These are phyloP conservation scores for fruit fly (Drosophila melanogaster) DNA, from an alignment of 1,140 invertebrate species.

Conservation along the genomic window DNA sequence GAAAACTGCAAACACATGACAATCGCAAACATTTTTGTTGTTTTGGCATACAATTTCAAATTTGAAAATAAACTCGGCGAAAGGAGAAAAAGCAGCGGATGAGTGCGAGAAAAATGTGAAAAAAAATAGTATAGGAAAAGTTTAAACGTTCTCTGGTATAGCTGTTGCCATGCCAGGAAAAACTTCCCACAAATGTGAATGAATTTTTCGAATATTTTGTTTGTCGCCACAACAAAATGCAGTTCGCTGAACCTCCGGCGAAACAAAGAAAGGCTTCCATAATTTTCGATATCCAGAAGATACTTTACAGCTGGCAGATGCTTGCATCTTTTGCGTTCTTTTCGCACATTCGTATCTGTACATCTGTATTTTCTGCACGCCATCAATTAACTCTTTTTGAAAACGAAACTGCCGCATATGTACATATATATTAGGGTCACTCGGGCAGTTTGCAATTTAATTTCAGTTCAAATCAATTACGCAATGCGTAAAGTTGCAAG, in stretches of 20 bases:
- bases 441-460: constrained; percentile 42
- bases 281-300: constrained; percentile 1
- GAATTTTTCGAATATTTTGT: constrained; percentile 45
- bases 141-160: constrained; percentile 27
- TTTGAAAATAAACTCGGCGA: constrained; percentile 62
- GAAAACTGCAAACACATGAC: constrained; percentile 66
- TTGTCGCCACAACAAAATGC: constrained; percentile 27
- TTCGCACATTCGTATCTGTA: background rate
- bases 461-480: constrained; percentile 50
- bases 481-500: constrained; percentile 25
- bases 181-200: constrained; percentile 21
- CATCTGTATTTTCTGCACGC: background rate
- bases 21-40: constrained; percentile 53
- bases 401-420: constrained; percentile 16
- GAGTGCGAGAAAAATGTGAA: constrained; percentile 45
- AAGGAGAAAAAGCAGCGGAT: constrained; percentile 15
- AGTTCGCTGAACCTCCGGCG: constrained; percentile 46
- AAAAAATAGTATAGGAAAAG: constrained; percentile 24
- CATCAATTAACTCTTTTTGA: constrained; percentile 6
- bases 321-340: background rate
- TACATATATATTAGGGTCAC: constrained; percentile 62
- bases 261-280: constrained; percentile 28
- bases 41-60: constrained; percentile 49
- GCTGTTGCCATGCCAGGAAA: constrained; percentile 35
- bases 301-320: constrained; percentile 7